A percentile compares a stretch with the other conserved stretches of the same genome.
phyloP scores from a whole-genome alignment of 23 tunicate species.

The Trididemnum clinides region DNA sequence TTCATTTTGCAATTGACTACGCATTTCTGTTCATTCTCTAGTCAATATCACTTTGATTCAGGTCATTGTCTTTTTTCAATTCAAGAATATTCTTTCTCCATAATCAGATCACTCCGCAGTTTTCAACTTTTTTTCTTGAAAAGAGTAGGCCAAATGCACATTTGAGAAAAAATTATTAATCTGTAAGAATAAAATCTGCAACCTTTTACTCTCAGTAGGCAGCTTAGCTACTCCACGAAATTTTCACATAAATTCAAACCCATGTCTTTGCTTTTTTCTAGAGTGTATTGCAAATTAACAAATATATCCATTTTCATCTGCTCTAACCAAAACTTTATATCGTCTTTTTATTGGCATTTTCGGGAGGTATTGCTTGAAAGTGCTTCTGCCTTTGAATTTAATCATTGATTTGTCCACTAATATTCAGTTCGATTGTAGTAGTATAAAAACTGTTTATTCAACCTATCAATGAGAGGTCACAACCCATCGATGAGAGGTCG shows the following conservation, averaged over 20 bases:
- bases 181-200: conserved; percentile 7
- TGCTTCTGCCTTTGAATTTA: conserved; percentile 16
- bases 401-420: conserved; percentile 19
- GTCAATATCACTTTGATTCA: conserved; percentile 20
- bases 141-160: background rate
- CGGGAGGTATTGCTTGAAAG: conserved; percentile 13
- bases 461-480: background rate
- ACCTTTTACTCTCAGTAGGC: background rate
- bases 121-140: background rate
- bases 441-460: background rate
- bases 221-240: background rate
- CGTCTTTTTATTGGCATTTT: conserved; percentile 18
- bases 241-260: conserved; percentile 8
- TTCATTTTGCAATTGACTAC: conserved; percentile 12
- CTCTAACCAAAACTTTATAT: conserved; percentile 22
- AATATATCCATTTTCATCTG: background rate
- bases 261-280: conserved; percentile 5
- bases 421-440: conserved; percentile 11
- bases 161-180: conserved; percentile 6
- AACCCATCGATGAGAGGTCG: no score
- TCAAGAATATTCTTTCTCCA: conserved; percentile 4
- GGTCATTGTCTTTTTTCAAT: background rate
- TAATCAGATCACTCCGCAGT: conserved; percentile 4
- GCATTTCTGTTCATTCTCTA: conserved; percentile 9
- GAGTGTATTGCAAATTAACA: background rate